Evolutionary conservation across 92 coral and sea anemone species (phyloP).

Genomic region (Zoanthus sansibaricus): DNA sequence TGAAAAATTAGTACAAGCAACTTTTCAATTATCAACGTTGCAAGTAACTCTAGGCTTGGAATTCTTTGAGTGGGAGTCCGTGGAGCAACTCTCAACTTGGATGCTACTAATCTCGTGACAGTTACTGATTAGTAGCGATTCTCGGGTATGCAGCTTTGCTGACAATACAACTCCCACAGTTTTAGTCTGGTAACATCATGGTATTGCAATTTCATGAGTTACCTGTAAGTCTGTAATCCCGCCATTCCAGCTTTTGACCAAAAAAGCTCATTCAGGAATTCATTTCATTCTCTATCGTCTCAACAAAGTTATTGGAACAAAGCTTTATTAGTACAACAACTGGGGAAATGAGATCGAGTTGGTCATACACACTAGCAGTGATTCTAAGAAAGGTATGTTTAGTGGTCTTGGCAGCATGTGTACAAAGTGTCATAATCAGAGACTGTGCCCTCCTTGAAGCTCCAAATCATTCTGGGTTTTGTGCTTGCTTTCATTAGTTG

Average conservation of each 20-base stretch:
- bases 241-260: slow-evolving; percentile 29
- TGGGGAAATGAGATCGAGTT: slow-evolving; percentile 52
- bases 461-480: slow-evolving; percentile 11
- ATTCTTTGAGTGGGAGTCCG: too few species aligned
- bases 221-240: slow-evolving; percentile 13
- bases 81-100: too few species aligned
- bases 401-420: neutral
- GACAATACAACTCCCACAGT: too few species aligned
- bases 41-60: too few species aligned
- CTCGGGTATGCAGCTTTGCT: too few species aligned
- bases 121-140: too few species aligned
- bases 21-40: too few species aligned
- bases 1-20: too few species aligned
- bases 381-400: slow-evolving; percentile 23
- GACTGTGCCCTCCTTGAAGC: slow-evolving; percentile 1
- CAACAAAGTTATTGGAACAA: slow-evolving; percentile 48
- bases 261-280: slow-evolving; percentile 6
- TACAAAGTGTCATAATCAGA: slow-evolving; percentile 25
- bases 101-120: too few species aligned
- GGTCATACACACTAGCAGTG: slow-evolving; percentile 52
- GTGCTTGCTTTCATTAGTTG: neutral
- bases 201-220: slow-evolving; percentile 23
- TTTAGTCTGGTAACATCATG: slow-evolving; percentile 11
- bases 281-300: slow-evolving; percentile 31
- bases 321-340: slow-evolving; percentile 39